phyloP scores from a whole-genome alignment of 2,797 vertebrate genomes.

The Lateolabrax maculatus region DNA sequence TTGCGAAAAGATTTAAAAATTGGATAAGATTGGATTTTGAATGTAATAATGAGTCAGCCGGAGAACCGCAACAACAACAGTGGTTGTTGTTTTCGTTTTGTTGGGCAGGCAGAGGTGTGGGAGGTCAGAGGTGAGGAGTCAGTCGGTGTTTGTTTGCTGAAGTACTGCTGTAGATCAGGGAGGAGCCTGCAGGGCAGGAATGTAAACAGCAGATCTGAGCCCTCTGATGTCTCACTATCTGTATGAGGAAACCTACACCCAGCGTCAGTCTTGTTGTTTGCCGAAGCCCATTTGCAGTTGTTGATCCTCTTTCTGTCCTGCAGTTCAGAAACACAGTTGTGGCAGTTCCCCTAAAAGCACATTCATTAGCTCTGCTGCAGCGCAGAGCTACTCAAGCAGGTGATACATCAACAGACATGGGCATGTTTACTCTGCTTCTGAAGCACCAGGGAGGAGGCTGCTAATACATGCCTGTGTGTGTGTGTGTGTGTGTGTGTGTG shows the following conservation, averaged over 20 bases:
- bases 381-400: slow-evolving; percentile 35
- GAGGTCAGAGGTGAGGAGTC: slow-evolving; percentile 71
- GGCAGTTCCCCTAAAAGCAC: slow-evolving; percentile 26
- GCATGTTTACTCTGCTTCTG: slow-evolving; percentile 66
- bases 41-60: slow-evolving; percentile 33
- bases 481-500: slow-evolving; percentile 50
- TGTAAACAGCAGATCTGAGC: slow-evolving; percentile 76
- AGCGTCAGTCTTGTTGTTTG: slow-evolving; percentile 33
- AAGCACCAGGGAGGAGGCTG: slow-evolving; percentile 57
- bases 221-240: slow-evolving; percentile 52
- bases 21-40: not conserved
- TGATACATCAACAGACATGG: slow-evolving; percentile 44
- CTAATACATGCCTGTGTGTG: slow-evolving; percentile 59
- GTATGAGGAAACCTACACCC: slow-evolving; percentile 35
- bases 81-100: slow-evolving; percentile 57
- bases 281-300: slow-evolving; percentile 12
- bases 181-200: slow-evolving; percentile 70
- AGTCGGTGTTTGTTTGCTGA: slow-evolving; percentile 60
- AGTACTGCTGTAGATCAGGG: slow-evolving; percentile 67
- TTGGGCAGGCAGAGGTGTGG: slow-evolving; percentile 48
- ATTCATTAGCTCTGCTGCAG: slow-evolving; percentile 28
- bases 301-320: slow-evolving; percentile 9
- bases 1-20: not conserved
- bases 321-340: slow-evolving; percentile 13
- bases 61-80: slow-evolving; percentile 5